phyloP scores from a whole-genome alignment of 2,797 vertebrate genomes.

The Phaenicophaeus curvirostris region DNA sequence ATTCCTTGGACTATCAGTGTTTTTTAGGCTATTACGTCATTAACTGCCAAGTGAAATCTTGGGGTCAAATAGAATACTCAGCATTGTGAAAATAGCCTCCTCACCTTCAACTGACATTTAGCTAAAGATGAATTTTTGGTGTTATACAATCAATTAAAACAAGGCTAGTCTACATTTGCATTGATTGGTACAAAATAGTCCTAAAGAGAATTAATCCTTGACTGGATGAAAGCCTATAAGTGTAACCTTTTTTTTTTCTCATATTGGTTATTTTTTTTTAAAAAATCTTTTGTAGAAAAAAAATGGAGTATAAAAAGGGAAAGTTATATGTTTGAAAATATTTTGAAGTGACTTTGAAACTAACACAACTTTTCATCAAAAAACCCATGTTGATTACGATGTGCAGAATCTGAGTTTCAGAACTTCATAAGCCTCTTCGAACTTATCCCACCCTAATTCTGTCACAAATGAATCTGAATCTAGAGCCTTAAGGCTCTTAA shows the following conservation, averaged over 20 bases:
- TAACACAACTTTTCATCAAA: neutral
- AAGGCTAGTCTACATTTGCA: neutral
- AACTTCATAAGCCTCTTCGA: neutral
- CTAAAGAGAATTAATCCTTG: neutral
- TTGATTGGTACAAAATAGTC: neutral
- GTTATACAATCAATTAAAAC: neutral
- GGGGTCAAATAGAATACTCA: neutral
- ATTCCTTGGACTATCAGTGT: neutral
- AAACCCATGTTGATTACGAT: neutral
- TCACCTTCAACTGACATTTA: neutral
- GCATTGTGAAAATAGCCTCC: neutral
- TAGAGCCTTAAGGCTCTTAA: neutral
- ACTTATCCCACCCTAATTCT: neutral
- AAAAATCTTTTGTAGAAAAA: neutral
- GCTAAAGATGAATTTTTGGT: neutral
- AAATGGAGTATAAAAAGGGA: accelerated
- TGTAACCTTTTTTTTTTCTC: neutral
- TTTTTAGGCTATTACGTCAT: neutral
- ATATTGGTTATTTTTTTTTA: neutral
- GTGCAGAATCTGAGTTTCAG: neutral
- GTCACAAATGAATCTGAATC: neutral
- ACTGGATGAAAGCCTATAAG: neutral
- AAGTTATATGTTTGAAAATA: neutral
- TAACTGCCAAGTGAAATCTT: neutral
- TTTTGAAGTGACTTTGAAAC: neutral